Conservation (phyloP, 1,140 invertebrate genomes). For the Drosophila trapezifrons region DNA sequence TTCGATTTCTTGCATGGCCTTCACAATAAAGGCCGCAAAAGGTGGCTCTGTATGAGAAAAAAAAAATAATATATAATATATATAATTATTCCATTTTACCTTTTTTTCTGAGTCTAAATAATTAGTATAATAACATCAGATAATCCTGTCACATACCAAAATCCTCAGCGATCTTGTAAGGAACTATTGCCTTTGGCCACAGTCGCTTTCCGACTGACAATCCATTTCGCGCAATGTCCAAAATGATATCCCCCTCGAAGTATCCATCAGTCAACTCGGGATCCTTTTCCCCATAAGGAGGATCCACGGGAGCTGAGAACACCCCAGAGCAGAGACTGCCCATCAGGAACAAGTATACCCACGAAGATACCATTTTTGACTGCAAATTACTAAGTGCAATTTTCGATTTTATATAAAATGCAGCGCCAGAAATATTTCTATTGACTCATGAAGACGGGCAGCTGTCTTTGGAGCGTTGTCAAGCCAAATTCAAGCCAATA, state of each 20-base stretch:
- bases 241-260: slow-evolving; percentile 9
- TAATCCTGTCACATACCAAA: too few relatives aligned
- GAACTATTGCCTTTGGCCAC: slow-evolving; percentile 81
- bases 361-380: slow-evolving; percentile 38
- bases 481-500: neutral
- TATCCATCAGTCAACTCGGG: neutral
- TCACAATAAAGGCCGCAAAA: slow-evolving; percentile 37
- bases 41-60: neutral
- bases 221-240: slow-evolving; percentile 41
- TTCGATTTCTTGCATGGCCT: slow-evolving; percentile 76
- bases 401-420: slow-evolving; percentile 5
- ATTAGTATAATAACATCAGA: too few relatives aligned
- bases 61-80: too few relatives aligned
- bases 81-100: slow-evolving; percentile 35
- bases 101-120: too few relatives aligned
- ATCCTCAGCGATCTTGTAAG: slow-evolving; percentile 59
- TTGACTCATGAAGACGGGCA: too few relatives aligned
- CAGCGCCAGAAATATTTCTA: too few relatives aligned
- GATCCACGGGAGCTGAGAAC: slow-evolving; percentile 14
- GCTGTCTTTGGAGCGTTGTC: too few relatives aligned
- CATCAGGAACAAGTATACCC: slow-evolving; percentile 20
- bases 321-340: slow-evolving; percentile 5
- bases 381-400: slow-evolving; percentile 1
- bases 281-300: neutral
- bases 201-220: neutral